Base-by-base conservation (phyloP, 2,797 vertebrate species). In the Gallinago stenura region DNA sequence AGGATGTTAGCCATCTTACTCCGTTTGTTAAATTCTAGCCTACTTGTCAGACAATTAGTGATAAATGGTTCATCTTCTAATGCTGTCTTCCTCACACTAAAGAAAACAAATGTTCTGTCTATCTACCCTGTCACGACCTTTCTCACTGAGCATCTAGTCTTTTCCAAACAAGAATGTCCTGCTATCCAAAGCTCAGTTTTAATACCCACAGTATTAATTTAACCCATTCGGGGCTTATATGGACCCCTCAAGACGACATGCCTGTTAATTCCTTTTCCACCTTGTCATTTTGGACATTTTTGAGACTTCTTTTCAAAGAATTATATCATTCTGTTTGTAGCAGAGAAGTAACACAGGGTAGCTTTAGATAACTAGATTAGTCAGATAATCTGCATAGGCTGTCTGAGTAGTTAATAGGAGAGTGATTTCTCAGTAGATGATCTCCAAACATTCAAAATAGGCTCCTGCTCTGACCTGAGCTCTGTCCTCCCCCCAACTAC, bases 1-100 rank as follows among this genome's bases (percentile, higher is more conserved):
- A 54, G 6, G 28, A 45, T 54, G 21, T 83, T 37, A 71, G 17
- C 20, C 48, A 33, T 57, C 53, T 58, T 37, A 70, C 25, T 85
- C 16, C n/a, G 30, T 94, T 69, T 83, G 46, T 75, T 79, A 93
- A 89, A 96, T 64, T 43, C 35, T 77, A 83, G 20, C 57, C 51
- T 81, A 21, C 37, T 43, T 90, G 41, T 89, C 37, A 75, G 39
- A 65, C 5, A 25, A 48, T 58, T 57, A 94, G 12, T 28, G 43
- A 77, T 10, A 73, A 77, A 80, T 39, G 4, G 24, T 16, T 69
- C 19, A 30, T 10, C 13, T 60, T 85, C 46, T 80, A 62, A 62
- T 13, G 21, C 50, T 87, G 18, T 51, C 41, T 80, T 50, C 5
- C 19, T 24, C 71, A 41, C 0, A 0, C 28, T 65, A 69, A 11